Base-by-base conservation (phyloP, 2,888 invertebrate species). In the Parelbella ahira region DNA sequence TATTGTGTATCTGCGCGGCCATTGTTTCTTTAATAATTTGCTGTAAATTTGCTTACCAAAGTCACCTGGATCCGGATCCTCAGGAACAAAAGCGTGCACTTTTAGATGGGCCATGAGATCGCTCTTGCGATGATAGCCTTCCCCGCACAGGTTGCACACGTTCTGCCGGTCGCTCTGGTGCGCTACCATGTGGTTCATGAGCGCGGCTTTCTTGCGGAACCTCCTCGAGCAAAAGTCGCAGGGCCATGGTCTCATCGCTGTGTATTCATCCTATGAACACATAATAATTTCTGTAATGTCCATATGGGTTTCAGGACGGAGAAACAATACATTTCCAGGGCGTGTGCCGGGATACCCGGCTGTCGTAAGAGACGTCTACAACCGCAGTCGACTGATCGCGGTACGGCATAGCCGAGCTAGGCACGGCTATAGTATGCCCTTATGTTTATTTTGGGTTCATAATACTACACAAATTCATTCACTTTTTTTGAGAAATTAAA, bases 151-250 rank as follows among this genome's bases (percentile, higher is more conserved):
- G 69, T 95, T 94, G 68, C 95, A 95, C 6, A 92, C 92, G 66
- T 94, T 93, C 1, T 94, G 94, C 4, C 94, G 88, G 72, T 95
- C 95, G 30, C 93, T 94, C 73, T 95, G 95, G 76, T 95, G 95
- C 0, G 94, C 93, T 3, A 94, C 92, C 94, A 95, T 95, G 67
- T 95, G 95, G 71, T 93, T 94, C 91, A 94, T 93, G 0, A 95
- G 84, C 48, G 93, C 94, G 2, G 93, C 93, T 64, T 95, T 95
- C 65, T 95, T 95, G 24, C 94, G 91, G 71, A 95, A 95, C 47
- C 95, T 88, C 0, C 94, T 90, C 48, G 94, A 94, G 67, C 95
- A 95, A 69, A 95, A 95, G 68, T 95, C 95, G 66, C 95, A 95
- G 0, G 95, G 95, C 87, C 93, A 94, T 0, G 95, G 95, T 2